Conservation (phyloP, 2,113 vertebrate species). For the Clarias magur region DNA sequence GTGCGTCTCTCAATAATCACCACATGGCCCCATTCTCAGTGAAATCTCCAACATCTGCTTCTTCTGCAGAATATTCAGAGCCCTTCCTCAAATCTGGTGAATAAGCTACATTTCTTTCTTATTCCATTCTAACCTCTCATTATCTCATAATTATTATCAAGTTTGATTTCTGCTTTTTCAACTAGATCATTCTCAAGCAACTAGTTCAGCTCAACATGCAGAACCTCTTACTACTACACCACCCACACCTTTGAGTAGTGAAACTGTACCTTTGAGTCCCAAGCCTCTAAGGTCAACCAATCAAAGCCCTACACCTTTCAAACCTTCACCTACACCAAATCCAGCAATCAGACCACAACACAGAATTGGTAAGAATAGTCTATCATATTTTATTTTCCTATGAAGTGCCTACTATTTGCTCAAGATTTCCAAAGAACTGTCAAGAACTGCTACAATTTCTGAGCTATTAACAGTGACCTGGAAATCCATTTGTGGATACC, state of each 20-base stretch:
- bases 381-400: neutral
- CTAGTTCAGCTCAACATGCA: neutral
- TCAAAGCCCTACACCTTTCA: constrained; percentile 21
- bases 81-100: constrained; percentile 15
- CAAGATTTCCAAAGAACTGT: no score
- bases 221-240: neutral
- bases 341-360: neutral
- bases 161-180: neutral
- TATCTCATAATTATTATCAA: neutral
- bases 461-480: no score
- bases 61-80: neutral
- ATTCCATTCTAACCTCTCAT: neutral
- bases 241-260: neutral
- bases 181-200: constrained; percentile 13
- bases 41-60: neutral
- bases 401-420: no score
- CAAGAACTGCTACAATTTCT: no score
- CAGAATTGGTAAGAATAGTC: constrained; percentile 18
- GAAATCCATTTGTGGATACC: no score
- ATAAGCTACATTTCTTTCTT: neutral
- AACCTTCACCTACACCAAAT: neutral
- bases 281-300: constrained; percentile 25
- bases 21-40: constrained; percentile 8
- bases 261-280: constrained; percentile 26
- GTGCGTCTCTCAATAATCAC: constrained; percentile 3